Conservation (phyloP, 1,140 invertebrate species). For the Pseudomyrmex concolor region DNA sequence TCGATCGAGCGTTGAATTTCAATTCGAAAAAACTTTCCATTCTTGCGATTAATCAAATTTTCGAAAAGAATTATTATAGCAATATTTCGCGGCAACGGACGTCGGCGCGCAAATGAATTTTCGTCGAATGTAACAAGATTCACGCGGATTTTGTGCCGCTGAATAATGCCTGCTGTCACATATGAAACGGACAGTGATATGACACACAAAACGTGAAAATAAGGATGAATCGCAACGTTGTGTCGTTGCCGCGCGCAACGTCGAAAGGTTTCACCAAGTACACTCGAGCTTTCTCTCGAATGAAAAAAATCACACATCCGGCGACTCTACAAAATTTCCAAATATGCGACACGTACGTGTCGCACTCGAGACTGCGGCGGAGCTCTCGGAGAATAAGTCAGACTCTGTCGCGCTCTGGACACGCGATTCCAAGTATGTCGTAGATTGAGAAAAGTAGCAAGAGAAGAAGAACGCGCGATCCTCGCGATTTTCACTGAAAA, state of each 20-base stretch:
- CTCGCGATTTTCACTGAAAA: constrained; percentile 26
- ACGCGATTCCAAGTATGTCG: constrained; percentile 48
- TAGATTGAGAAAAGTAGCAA: neutral
- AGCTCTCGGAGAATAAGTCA: neutral
- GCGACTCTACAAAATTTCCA: constrained; percentile 60
- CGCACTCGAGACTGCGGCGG: neutral
- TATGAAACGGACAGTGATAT: constrained; percentile 58
- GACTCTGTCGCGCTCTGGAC: constrained; percentile 19
- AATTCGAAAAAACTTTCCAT: neutral
- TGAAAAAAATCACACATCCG: constrained; percentile 40
- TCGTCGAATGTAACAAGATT: neutral
- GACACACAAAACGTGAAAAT: constrained; percentile 59
- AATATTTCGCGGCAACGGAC: too few relatives aligned
- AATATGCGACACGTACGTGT: constrained; percentile 14
- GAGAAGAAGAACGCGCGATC: neutral
- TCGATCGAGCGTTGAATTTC: too few relatives aligned
- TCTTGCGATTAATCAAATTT: neutral
- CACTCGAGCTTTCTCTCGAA: constrained; percentile 61
- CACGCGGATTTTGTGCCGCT: constrained; percentile 16
- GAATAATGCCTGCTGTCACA: constrained; percentile 46
- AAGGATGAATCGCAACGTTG: constrained; percentile 51
- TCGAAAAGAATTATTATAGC: neutral
- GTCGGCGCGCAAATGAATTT: too few relatives aligned
- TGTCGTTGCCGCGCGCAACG: constrained; percentile 9
- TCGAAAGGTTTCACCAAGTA: constrained; percentile 44